phyloP scores from a whole-genome alignment of 2,113 vertebrate species.

The Corythornis vintsioides region DNA sequence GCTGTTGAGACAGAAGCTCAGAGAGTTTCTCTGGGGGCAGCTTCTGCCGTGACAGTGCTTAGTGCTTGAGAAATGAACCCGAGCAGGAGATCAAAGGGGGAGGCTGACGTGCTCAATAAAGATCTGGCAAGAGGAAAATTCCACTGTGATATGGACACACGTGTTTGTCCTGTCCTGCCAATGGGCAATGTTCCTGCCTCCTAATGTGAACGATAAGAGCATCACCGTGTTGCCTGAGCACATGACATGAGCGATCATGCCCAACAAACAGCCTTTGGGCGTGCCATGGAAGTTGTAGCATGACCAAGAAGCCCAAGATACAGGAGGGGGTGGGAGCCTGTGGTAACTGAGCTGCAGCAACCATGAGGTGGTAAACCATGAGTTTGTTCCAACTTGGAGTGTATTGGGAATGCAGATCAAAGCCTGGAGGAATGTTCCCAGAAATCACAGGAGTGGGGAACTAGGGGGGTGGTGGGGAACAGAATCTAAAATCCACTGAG shows the following conservation, averaged over 20 bases:
- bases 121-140: conserved; percentile 30
- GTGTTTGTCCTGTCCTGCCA: conserved; percentile 62
- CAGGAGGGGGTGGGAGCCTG: conserved; percentile 41
- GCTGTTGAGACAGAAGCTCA: neutral
- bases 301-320: conserved; percentile 52
- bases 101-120: neutral
- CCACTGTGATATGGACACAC: conserved; percentile 39
- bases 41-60: neutral
- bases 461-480: neutral
- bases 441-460: conserved; percentile 29
- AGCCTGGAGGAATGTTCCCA: conserved; percentile 55
- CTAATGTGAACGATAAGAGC: conserved; percentile 57
- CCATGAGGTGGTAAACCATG: conserved; percentile 41
- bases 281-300: conserved; percentile 39
- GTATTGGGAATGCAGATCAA: conserved; percentile 60
- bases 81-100: conserved; percentile 39
- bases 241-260: conserved; percentile 47
- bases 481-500: neutral
- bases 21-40: neutral
- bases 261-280: conserved; percentile 40
- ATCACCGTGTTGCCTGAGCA: conserved; percentile 34
- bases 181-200: conserved; percentile 58
- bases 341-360: conserved; percentile 46
- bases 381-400: conserved; percentile 63
- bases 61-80: conserved; percentile 9